phyloP scores from a whole-genome alignment of 2,113 vertebrate genomes.

The Tyrannus savana region DNA sequence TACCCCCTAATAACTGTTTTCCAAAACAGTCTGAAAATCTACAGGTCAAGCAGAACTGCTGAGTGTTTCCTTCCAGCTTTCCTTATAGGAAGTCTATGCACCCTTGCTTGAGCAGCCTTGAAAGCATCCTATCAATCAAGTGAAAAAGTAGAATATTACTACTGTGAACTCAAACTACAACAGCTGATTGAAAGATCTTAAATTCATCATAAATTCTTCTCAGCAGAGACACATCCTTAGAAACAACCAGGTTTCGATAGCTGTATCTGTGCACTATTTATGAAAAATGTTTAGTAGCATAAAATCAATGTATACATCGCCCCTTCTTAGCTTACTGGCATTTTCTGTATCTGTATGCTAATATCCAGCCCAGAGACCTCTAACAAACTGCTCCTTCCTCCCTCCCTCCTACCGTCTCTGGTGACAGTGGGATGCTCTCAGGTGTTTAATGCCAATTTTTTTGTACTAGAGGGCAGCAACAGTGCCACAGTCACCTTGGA shows the following conservation, averaged over 20 bases:
- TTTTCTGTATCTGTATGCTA: not conserved
- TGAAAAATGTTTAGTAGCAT: not conserved
- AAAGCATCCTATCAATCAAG: not conserved
- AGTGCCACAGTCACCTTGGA: constrained; percentile 79
- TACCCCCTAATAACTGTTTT: not conserved
- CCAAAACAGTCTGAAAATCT: not conserved
- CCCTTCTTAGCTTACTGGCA: not conserved
- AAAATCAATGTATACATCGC: not conserved
- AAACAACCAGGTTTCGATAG: not conserved
- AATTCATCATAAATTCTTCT: not conserved
- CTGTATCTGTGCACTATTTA: not conserved
- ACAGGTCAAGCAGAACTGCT: not conserved
- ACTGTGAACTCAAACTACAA: not conserved
- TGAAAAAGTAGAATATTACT: not conserved
- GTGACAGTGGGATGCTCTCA: constrained; percentile 79
- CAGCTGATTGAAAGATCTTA: not conserved
- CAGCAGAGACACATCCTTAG: not conserved
- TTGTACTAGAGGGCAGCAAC: constrained; percentile 74
- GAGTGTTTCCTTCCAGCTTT: not conserved
- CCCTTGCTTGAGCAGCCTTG: not conserved
- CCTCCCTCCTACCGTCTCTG: not conserved
- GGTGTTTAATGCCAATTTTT: constrained; percentile 71
- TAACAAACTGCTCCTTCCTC: not conserved
- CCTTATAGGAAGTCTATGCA: not conserved
- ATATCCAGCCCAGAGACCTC: not conserved